Evolutionary conservation across 2,113 vertebrate species (phyloP).

Genomic region (Arvicanthis niloticus): DNA sequence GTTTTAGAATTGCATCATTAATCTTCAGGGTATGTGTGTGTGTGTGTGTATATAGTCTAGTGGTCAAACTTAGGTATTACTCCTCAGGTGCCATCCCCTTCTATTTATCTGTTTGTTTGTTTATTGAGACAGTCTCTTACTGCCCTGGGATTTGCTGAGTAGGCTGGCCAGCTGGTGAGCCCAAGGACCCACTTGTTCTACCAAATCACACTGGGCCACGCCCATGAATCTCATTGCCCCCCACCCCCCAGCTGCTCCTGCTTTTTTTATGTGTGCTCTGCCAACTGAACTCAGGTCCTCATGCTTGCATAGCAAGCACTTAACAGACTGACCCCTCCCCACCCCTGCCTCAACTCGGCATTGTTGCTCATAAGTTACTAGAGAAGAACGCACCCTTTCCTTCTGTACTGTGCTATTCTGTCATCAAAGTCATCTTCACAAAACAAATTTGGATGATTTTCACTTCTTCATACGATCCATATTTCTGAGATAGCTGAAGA

Average conservation of each 20-base stretch:
- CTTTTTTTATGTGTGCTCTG: background rate
- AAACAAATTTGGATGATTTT: constrained; percentile 47
- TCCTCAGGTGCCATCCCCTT: background rate
- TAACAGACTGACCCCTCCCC: background rate
- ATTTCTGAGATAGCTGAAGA: background rate
- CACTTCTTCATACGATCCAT: background rate
- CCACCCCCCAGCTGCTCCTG: background rate
- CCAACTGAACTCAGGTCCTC: background rate
- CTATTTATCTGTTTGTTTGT: too few species aligned
- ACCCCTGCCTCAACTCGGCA: background rate
- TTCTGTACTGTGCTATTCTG: background rate
- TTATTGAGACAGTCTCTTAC: background rate
- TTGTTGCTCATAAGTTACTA: background rate
- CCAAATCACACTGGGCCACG: background rate
- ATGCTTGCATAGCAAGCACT: background rate
- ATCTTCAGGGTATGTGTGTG: too few species aligned
- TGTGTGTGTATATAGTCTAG: background rate
- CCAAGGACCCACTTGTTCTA: background rate
- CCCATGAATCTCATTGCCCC: background rate
- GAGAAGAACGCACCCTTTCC: constrained; percentile 27
- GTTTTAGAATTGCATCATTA: constrained; percentile 23
- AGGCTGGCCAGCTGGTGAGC: background rate
- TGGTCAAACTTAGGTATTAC: background rate
- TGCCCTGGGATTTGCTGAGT: background rate
- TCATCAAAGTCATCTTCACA: background rate